Conservation (phyloP, 2,888 invertebrate genomes). For the Acronicta leporina region DNA sequence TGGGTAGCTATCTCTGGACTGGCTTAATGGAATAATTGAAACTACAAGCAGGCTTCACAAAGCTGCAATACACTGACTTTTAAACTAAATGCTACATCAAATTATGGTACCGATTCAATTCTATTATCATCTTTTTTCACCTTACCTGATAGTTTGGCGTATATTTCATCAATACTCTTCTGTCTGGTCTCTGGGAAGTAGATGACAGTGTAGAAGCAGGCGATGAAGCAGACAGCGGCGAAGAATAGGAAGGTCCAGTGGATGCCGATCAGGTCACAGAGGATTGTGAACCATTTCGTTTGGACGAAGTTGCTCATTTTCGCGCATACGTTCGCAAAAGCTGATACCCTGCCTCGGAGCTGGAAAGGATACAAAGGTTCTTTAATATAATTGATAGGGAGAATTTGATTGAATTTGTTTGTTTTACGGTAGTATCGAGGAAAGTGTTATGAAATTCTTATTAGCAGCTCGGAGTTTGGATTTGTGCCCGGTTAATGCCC, state of each 20-base stretch:
- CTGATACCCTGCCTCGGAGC: conserved; percentile 83
- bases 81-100: not conserved
- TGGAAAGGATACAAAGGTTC: conserved; percentile 57
- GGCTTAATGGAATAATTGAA: too few relatives aligned
- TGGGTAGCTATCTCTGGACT: too few relatives aligned
- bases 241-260: conserved; percentile 84
- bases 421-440: too few relatives aligned
- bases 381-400: too few relatives aligned
- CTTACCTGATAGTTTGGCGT: conserved; percentile 72
- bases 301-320: conserved; percentile 85
- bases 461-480: too few relatives aligned
- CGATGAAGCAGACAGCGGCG: conserved; percentile 73
- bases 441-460: too few relatives aligned
- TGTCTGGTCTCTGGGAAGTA: conserved; percentile 81
- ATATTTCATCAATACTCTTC: conserved; percentile 80
- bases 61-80: not conserved
- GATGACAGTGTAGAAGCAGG: conserved; percentile 75
- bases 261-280: conserved; percentile 78
- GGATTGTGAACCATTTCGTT: conserved; percentile 82
- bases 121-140: conserved; percentile 62
- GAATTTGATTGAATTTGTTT: too few relatives aligned
- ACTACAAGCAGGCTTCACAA: too few relatives aligned
- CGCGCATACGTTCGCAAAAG: conserved; percentile 81
- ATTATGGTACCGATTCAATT: conserved; percentile 62
- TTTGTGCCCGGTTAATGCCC: too few relatives aligned